Evolutionary conservation across 2,888 invertebrate genomes (phyloP), one percentile per base, ranked within the genome.

Genomic region (Trachelus stipa): DNA sequence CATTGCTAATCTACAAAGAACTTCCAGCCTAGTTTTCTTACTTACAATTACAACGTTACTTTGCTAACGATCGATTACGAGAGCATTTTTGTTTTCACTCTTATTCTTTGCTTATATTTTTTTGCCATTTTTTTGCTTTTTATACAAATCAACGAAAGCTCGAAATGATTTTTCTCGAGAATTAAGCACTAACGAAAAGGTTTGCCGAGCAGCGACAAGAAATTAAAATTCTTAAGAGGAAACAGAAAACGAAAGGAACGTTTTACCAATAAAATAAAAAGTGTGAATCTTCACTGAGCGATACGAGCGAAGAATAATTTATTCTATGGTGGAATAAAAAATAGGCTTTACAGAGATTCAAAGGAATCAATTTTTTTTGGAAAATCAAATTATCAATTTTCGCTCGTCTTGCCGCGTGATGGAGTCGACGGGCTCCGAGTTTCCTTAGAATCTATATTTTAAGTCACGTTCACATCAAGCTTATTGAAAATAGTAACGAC

Each of bases 11-110:
- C 79, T 81, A 81, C 79, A 69, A n/a, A 34, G 77, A 77, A 81
- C 79, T 79, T 79, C 78, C 77, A 77, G 69, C 78, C 81, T 81
- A 81, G 74, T 73, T 79, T 75, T 69, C 77, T 80, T 77, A 31
- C 74, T 81, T 82, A 81, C 78, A 79, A 71, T 81, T 82, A 79
- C 79, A 80, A 56, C 40, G 40, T 56, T 56, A 56, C 40, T 56
- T 56, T 9, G 23, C 40, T 56, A 56, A 56, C 23, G 40, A 56
- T 23, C 40, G 40, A 23, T 56, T 56, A 56, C 40, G 40, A 56
- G 40, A 56, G 40, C 40, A 15, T 56, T 56, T 23, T 56, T 56
- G 15, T 23, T 56, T 56, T 15, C 23, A 56, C 40, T 23, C 40
- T 56, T 56, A 56, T 23, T 56, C 23, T 23, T 56, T 56, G 40